These are phyloP conservation scores for Phyllopteryx taeniolatus DNA, from an alignment of 2,113 vertebrate genomes.

Conservation along the genomic window DNA sequence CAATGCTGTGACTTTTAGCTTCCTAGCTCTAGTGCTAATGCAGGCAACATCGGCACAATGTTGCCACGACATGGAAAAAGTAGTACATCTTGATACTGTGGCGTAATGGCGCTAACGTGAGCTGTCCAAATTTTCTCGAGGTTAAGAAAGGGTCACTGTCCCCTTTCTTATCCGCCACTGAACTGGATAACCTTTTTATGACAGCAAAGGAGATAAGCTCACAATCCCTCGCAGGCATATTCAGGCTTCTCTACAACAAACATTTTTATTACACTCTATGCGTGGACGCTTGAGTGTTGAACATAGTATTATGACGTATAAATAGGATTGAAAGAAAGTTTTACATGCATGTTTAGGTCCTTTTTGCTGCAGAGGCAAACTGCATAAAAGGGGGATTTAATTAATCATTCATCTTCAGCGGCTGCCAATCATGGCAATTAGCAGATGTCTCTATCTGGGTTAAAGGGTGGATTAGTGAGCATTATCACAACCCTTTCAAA, in stretches of 20 bases:
- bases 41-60: too few species aligned
- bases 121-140: not conserved
- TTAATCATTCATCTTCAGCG: not conserved
- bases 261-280: not conserved
- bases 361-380: not conserved
- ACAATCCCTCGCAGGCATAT: not conserved
- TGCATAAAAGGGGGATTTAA: not conserved
- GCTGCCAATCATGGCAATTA: not conserved
- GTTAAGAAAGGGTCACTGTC: not conserved
- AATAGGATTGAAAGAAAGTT: not conserved
- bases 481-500: not conserved
- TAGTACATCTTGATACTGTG: not conserved
- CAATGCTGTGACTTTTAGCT: too few species aligned
- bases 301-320: not conserved
- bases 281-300: not conserved
- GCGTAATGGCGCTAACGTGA: not conserved
- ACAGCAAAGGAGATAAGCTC: not conserved
- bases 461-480: not conserved
- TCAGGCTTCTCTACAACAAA: not conserved
- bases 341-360: not conserved
- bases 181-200: not conserved
- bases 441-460: not conserved
- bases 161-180: not conserved
- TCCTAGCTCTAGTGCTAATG: too few species aligned
- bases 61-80: not conserved